Evolutionary conservation across 92 coral and sea anemone genomes (phyloP), one percentile per base, ranked within the genome.

Genomic region (Nematostella vectensis): DNA sequence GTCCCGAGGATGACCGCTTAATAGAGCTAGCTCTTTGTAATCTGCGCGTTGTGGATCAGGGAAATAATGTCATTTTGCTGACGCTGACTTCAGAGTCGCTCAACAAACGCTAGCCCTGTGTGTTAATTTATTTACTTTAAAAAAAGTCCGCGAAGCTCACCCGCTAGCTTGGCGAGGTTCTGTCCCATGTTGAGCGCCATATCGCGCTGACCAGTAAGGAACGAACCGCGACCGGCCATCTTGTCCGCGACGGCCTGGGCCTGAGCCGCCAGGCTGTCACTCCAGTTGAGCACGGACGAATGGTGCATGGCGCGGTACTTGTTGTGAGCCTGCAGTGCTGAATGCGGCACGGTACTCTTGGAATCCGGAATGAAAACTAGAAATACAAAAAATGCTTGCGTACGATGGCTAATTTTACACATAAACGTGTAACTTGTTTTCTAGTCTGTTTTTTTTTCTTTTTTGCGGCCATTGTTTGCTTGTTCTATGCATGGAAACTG

Each of bases 141-240:
- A n/a, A n/a, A n/a, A n/a, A n/a, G n/a, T n/a, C n/a, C n/a, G 21
- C 20, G 12, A 44, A 2, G 1, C 51, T 22, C 29, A 85, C 95
- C 95, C 70, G 95, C 81, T 44, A 85, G 63, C 25, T 85, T 85
- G n/a, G 95, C 95, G 27, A 85, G 77, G 67, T 85, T 85, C 60
- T 85, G 95, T 2, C 95, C 95, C 59, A 85, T 28, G 49, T 80
- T 81, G 17, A 74, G 65, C 30, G 88, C 88, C 45, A 77, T 68
- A 54, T 80, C 82, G 45, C 68, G 68, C 59, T 68, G 75, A 28
- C 75, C 79, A 29, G 77, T 15, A 42, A 65, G 62, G 33, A 76
- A 76, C 17, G 71, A 60, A 6, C 77, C 74, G 16, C 58, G 76
- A 2, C 89, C 61, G n/a, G 74, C 80, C 73, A 85, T 69, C 50